Conservation (phyloP, 2,113 vertebrate species). For the Tragelaphus imberbis region DNA sequence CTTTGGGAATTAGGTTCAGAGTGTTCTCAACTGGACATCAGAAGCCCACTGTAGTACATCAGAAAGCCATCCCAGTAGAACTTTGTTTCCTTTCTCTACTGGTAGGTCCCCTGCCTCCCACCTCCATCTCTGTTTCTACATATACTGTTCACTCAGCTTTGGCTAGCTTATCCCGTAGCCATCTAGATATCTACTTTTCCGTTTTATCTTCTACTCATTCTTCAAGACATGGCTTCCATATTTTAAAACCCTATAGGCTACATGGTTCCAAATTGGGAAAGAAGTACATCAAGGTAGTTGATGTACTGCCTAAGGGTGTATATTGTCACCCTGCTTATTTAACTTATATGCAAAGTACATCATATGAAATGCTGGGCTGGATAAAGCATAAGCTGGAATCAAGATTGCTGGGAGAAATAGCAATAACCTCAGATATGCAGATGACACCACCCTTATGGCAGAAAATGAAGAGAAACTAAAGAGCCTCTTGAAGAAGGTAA, state of each 20-base stretch:
- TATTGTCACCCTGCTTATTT: neutral
- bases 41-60: neutral
- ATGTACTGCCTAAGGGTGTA: neutral
- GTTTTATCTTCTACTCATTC: neutral
- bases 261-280: neutral
- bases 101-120: neutral
- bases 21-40: neutral
- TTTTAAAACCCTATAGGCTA: neutral
- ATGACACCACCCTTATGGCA: neutral
- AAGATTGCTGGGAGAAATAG: neutral
- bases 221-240: neutral
- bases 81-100: neutral
- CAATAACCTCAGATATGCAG: no score
- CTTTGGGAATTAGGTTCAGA: neutral
- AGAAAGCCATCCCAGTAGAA: neutral
- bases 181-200: neutral
- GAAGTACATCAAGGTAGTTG: neutral
- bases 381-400: neutral
- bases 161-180: neutral
- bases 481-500: neutral
- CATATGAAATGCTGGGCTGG: neutral
- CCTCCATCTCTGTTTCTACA: neutral
- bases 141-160: neutral
- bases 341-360: neutral
- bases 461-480: neutral